phyloP scores from a whole-genome alignment of 2,888 invertebrate genomes.

The Drosophila colorata region DNA sequence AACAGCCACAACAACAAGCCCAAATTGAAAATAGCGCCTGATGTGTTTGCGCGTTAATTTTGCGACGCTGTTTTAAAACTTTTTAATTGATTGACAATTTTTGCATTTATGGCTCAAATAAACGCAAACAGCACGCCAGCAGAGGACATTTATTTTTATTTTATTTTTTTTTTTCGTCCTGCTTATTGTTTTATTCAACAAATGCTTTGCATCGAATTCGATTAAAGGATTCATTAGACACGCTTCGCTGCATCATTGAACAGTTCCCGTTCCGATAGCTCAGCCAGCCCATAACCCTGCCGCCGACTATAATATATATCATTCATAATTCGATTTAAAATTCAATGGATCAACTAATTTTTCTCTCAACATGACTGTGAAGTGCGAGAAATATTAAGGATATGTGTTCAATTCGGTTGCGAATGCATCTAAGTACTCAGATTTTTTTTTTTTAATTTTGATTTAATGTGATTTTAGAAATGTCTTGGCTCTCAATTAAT shows the following conservation, averaged over 20 bases:
- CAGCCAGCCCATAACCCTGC: background rate
- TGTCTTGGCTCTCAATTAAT: no score
- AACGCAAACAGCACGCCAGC: slow-evolving; percentile 23
- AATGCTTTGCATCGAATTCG: slow-evolving; percentile 45
- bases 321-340: slow-evolving; percentile 42
- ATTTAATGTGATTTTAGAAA: no score
- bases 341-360: slow-evolving; percentile 27
- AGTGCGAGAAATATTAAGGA: background rate
- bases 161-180: slow-evolving; percentile 17
- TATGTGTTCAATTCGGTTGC: no score
- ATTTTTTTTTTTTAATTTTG: no score
- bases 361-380: slow-evolving; percentile 3
- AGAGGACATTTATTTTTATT: slow-evolving; percentile 55
- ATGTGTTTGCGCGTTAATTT: slow-evolving; percentile 81
- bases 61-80: slow-evolving; percentile 62
- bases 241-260: slow-evolving; percentile 47
- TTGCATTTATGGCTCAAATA: slow-evolving; percentile 34
- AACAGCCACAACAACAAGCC: slow-evolving; percentile 27
- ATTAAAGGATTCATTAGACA: slow-evolving; percentile 53
- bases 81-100: slow-evolving; percentile 77
- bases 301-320: slow-evolving; percentile 3
- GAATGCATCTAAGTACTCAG: no score
- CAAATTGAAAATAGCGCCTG: slow-evolving; percentile 82
- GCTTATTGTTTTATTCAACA: slow-evolving; percentile 36
- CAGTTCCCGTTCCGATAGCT: background rate